Evolutionary conservation across 2,113 vertebrate genomes (phyloP).

Genomic region (Cricetomys ansorgei): DNA sequence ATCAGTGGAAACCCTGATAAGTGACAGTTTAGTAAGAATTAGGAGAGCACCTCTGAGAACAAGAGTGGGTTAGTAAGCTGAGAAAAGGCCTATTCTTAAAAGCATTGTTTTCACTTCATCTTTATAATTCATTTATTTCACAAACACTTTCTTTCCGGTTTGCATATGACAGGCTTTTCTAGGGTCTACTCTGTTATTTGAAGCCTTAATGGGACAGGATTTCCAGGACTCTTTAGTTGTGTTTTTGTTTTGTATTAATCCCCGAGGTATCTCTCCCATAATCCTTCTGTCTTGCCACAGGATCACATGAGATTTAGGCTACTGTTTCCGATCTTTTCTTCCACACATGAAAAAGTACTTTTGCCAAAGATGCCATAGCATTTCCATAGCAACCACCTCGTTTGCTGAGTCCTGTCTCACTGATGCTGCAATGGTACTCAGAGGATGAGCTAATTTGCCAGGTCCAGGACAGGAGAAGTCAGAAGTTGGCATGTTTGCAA

Average conservation of each 20-base stretch:
- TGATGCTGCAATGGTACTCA: not conserved
- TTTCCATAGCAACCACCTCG: conserved; percentile 74
- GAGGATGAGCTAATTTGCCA: not conserved
- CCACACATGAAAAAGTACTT: not conserved
- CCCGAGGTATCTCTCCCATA: not conserved
- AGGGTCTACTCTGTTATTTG: not conserved
- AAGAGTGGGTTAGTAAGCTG: not conserved
- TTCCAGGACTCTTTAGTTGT: not conserved
- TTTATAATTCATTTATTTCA: too few relatives aligned
- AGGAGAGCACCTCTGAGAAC: not conserved
- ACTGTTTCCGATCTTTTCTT: not conserved
- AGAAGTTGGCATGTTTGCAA: not conserved
- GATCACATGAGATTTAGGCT: not conserved
- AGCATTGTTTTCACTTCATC: not conserved
- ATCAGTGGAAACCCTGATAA: not conserved
- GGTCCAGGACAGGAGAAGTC: not conserved
- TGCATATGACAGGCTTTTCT: not conserved
- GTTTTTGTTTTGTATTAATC: not conserved
- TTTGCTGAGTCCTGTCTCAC: conserved; percentile 28
- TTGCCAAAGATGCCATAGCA: conserved; percentile 53
- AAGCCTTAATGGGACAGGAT: too few relatives aligned
- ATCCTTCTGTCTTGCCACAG: not conserved
- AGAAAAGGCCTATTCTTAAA: not conserved
- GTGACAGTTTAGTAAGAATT: not conserved
- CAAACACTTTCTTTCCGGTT: not conserved